Base-by-base conservation (phyloP, 2,888 invertebrate genomes). In the Ectemnius lituratus region DNA sequence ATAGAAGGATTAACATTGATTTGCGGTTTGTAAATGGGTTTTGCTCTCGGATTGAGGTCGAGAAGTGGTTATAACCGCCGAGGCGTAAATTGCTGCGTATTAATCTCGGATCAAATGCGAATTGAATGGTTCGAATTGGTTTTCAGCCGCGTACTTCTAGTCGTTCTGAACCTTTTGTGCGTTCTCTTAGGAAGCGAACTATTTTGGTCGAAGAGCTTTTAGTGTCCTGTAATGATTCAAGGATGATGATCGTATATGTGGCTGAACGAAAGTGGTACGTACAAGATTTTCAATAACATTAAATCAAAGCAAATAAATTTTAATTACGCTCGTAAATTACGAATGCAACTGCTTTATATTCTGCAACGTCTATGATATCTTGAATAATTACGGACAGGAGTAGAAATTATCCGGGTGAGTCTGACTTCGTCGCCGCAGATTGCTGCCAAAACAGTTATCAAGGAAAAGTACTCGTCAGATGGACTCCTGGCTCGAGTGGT, bases 1-100 rank as follows among this genome's bases (percentile, higher is more conserved):
- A 67, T 73, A 47, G 61, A 70, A 68, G 70, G 76, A 73, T 78
- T 78, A 78, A 70, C 76, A 76, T 73, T 70, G 70, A 73, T 78
- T 78, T 73, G 75, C 67, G 73, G 78, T 62, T 58, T n/a, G 63
- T 62, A 27, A 65, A 63, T 71, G 68, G 28, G 37, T 28, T 63
- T 62, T 49, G 11, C 16, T 58, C 28, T 20, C 52, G 45, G 49
- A 14, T 13, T 20, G 61, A 20, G 2, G 56, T 13, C 52, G 52
- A 16, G 52, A 52, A 11, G 52, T 14, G 52, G 16, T 52, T 16
- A 45, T 46, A 27, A 11, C 16, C 45, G 52, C 5, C 68, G 67
- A 73, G 62, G 70, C 73, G 70, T 63, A 73, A 76, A 75, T 75
- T 70, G 68, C 70, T 49, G 70, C 73, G 61, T 56, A 78, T 73